Base-by-base conservation (phyloP, 2,113 vertebrate genomes). In the Serinus canaria region DNA sequence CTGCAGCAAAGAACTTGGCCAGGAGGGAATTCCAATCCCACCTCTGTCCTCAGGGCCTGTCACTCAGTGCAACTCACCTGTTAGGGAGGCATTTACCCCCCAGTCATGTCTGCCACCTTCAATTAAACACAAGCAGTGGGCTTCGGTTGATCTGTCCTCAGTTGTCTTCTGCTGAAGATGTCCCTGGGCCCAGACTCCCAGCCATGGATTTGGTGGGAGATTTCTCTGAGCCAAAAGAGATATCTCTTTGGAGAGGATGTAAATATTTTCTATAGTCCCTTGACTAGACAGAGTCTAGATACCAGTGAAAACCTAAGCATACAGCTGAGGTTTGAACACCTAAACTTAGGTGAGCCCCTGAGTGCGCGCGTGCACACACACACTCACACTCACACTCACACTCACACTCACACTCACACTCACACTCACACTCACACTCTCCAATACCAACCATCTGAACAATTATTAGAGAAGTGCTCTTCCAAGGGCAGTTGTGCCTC, bases 391-490 rank as follows among this genome's bases (percentile, higher is more conserved):
- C 3, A n/a, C 2, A 8, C 19, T 17, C 14, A 25, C 9, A 18
- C 18, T 16, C 1, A 27, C n/a, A 30, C 21, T 9, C 37, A 37
- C 37, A n/a, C 5, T 28, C 27, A 15, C 7, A 11, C 18, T 41
- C 3, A n/a, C 2, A 8, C 15, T 22, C 14, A 25, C 9, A 18
- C 18, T 16, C 1, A 27, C 27, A 25, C 21, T 5, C 18, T 18
- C 49, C 11, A 50, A 7, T 37, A 18, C 15, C 50, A 63, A 44
- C 55, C 30, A 30, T 35, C 23, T 55, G 28, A 56, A 27, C 27
- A 78, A 33, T 70, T 75, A 35, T 18, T 37, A 70, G 50, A 81
- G 3, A 81, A 86, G 70, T 68, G 28, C 13, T 70, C 35, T 22
- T 63, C 35, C 30, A 35, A 69, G 20, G 12, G 24, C 18, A 52